phyloP scores from a whole-genome alignment of 2,113 vertebrate species.

The Clarias gariepinus region DNA sequence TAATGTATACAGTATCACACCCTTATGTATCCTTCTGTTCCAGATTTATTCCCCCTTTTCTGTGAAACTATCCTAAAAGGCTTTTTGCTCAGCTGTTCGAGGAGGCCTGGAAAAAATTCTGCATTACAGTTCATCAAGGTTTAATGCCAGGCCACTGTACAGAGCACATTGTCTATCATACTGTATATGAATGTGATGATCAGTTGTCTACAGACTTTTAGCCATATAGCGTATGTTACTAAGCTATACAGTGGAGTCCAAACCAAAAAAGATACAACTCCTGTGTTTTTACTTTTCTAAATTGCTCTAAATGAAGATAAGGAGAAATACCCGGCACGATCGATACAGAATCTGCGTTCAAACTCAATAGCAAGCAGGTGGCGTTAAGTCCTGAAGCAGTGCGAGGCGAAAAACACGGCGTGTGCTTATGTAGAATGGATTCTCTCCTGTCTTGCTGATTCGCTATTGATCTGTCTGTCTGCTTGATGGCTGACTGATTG shows the following conservation, averaged over 20 bases:
- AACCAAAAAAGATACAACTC: not conserved
- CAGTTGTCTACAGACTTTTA: not conserved
- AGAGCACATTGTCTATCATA: too few species aligned
- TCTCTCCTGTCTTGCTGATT: conserved; percentile 27
- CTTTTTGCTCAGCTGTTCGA: too few species aligned
- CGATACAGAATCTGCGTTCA: not conserved
- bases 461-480: conserved; percentile 38
- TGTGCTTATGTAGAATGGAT: conserved; percentile 8
- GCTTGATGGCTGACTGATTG: conserved; percentile 47
- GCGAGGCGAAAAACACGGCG: not conserved
- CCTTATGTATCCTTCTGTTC: too few species aligned
- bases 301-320: conserved; percentile 23
- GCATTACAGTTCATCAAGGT: too few species aligned
- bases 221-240: not conserved
- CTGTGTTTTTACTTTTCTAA: not conserved
- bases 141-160: too few species aligned
- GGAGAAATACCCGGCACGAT: not conserved
- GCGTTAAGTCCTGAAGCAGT: not conserved
- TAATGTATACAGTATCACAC: too few species aligned
- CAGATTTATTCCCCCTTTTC: too few species aligned
- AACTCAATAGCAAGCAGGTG: not conserved
- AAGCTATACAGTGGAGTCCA: not conserved
- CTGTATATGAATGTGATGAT: not conserved
- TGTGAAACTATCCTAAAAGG: too few species aligned
- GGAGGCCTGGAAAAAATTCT: too few species aligned